Base-by-base conservation (phyloP, 2,888 invertebrate genomes). In the Lithophane leautieri region DNA sequence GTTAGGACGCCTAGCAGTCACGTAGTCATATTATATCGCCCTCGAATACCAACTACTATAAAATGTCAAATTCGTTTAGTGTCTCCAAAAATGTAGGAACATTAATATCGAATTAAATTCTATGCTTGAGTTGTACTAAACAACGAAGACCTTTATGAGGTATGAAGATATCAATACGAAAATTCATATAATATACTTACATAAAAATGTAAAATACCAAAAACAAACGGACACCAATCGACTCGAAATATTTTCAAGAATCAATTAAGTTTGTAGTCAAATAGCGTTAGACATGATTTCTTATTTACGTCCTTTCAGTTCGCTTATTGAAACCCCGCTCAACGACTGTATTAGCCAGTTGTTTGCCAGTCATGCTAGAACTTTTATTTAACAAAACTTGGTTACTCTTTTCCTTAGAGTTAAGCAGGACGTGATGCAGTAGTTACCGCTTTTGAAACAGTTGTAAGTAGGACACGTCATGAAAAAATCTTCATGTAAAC, bases 1-100 rank as follows among this genome's bases (percentile, higher is more conserved):
- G 58, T 68, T 77, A 66, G 22, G 22, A n/a, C 63, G 80, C 54
- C 11, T 28, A 52, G 34, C 50, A 42, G 63, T 61, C 70, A 67
- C 71, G 81, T 84, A 70, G 28, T 22, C 25, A 22, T 52, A 82
- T 54, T n/a, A 61, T 44, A 47, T 69, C 52, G 22, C 28, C 25
- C 14, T 40, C 44, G 80, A 79, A 60, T 70, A 63, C 74, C 52
- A 76, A 82, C 54, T 69, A 68, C 54, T 68, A 68, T 47, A 54
- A 82, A 71, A 67, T 63, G 40, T 60, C 63, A 63, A 82, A 82
- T 78, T 50, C 22, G 16, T 56, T 54, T 28, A 22, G 22, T 25
- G 11, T 60, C 58, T 34, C 4, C 12, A 50, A 34, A 52, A 74
- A 52, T 74, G n/a, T 52, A 19, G 4, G 11, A n/a, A 42, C 42